Evolutionary conservation across 2,113 vertebrate species (phyloP), one percentile per base, ranked within the genome.

Genomic region (Rousettus leschenaultii): DNA sequence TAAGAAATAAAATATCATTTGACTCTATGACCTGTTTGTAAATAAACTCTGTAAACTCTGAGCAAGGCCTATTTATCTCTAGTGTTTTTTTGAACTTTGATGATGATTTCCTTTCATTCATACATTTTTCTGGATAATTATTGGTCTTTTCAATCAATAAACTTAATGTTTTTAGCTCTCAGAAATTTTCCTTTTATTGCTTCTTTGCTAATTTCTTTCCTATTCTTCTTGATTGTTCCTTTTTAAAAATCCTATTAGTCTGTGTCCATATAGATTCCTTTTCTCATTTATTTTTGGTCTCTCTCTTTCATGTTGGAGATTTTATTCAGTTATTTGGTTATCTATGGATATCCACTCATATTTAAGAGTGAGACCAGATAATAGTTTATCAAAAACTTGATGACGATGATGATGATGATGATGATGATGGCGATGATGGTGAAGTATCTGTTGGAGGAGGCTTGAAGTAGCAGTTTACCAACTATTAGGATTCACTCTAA

Each of bases 1-100:
- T 70, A 75, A 92, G 73, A 94, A 96, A 89, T 80, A 92, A 74
- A 93, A 73, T 35, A 35, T 14, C 9, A 48, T 88, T 75, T 92
- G 55, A 65, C 26, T 86, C 22, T 57, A 4, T 61, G 55, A 53
- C 30, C 70, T 74, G 35, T 85, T 85, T 68, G 40, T 92, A 93
- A 71, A 61, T 68, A 87, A 55, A 24, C 30, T 95, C 75, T 75
- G 38, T 79, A 59, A 68, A 35, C 28, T 59, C 40, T 74, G 74
- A 57, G 26, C 15, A 59, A 70, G 14, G 61, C 6, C 53, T 91
- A n/a, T 57, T 73, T 66, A 83, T 35, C 30, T 83, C 35, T 65
- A 55, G 40, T 91, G 38, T 80, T 94, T 80, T 80, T 89, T 95
- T 89, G 66, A 97, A 45, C 55, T 73, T 35, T 61, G 53, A 77